Base-by-base conservation (phyloP, 1,140 invertebrate genomes). In the Eciton burchellii region DNA sequence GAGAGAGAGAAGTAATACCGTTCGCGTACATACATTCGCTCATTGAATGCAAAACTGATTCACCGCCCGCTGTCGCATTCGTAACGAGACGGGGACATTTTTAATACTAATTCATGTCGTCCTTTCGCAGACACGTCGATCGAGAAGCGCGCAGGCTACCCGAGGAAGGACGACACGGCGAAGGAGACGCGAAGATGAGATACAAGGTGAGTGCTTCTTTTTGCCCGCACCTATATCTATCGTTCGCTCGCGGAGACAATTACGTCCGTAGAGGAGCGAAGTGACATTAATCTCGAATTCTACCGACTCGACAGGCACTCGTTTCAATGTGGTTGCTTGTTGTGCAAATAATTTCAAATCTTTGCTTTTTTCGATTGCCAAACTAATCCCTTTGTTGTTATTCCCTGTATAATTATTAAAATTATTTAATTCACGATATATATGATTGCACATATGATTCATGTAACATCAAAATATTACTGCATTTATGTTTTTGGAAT, bases 151-250 rank as follows among this genome's bases (percentile, higher is more conserved):
- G 5, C 19, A 3, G 29, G 29, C 16, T 16, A 35, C 24, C 24
- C 1, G 24, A 9, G 11, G 19, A 56, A 83, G 35, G 21, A 45
- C 16, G 11, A 57, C 16, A 56, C 62, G 62, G 29, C 3, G 16
- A 35, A n/a, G 71, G 12, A 29, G 45, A 43, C 57, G n/a, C 56
- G 26, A 85, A 66, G 29, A 90, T 89, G 89, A 90, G 72, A 66
- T 89, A 90, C 72, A 89, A 89, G 89, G 89, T 89, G 26, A 90
- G 89, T 26, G 26, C 43, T 62, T 66, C 41, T 47, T 47, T 49
- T 16, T 26, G 26, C 47, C 45, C 26, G 60, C 62, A n/a, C 14
- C 21, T 49, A 45, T 29, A 21, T 57, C 14, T 70, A 19, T 21
- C 52, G 3, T 47, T 47, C n/a, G 19, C 9, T 14, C 26, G 29